Evolutionary conservation across 2,888 invertebrate genomes (phyloP).

Genomic region (Lepidocyrtoides sp.): DNA sequence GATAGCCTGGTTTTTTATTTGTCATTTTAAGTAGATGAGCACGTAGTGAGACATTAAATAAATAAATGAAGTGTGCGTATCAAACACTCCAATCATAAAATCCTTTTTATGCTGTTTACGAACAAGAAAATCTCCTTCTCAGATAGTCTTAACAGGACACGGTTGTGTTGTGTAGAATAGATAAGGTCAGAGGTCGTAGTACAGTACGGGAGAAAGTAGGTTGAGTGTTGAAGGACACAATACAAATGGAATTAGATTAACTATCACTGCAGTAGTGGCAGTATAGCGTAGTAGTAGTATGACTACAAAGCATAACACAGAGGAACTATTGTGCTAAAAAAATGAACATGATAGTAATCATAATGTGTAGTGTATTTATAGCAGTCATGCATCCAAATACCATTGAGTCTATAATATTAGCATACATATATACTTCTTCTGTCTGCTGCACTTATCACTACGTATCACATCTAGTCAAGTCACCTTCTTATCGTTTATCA

Average conservation of each 20-base stretch:
- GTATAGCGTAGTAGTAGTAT: not conserved
- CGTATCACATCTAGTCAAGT: slow-evolving; percentile 25
- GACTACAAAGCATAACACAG: not conserved
- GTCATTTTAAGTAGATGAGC: not conserved
- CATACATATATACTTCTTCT: not conserved
- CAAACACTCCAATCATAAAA: slow-evolving; percentile 43
- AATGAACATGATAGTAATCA: not conserved
- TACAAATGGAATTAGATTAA: slow-evolving; percentile 39
- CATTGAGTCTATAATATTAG: too few species aligned
- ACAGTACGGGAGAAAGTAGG: slow-evolving; percentile 35
- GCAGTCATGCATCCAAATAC: too few species aligned
- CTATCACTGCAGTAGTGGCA: not conserved
- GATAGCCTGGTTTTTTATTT: not conserved
- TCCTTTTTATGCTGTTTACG: not conserved
- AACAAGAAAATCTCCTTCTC: not conserved
- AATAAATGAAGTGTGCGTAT: not conserved
- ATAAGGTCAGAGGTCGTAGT: slow-evolving; percentile 57
- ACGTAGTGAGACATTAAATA: slow-evolving; percentile 23
- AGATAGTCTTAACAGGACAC: not conserved
- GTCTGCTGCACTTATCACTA: slow-evolving; percentile 38
- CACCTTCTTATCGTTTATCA: slow-evolving; percentile 17
- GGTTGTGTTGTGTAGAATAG: not conserved
- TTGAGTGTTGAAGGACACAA: slow-evolving; percentile 55
- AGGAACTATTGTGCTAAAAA: not conserved
- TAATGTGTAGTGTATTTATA: not conserved